Conservation (phyloP, 2,888 invertebrate species). For the Teinopalpus imperialis region DNA sequence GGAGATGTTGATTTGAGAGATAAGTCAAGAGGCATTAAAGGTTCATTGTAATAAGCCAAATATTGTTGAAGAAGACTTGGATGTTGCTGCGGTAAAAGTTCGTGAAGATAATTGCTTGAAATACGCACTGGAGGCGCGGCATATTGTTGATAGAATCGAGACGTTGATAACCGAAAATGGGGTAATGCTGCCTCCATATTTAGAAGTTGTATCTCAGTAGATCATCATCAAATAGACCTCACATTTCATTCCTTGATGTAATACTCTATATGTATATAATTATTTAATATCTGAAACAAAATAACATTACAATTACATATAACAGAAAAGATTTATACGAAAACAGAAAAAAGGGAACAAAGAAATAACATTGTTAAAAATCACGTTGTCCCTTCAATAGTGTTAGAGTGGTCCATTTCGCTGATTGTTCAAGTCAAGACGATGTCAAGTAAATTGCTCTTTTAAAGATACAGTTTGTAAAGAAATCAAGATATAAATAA, state of each 20-base stretch:
- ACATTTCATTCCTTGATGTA: constrained; percentile 26
- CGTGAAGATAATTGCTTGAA: constrained; percentile 68
- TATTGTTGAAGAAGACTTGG: constrained; percentile 78
- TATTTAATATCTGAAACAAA: constrained; percentile 45
- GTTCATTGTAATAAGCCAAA: constrained; percentile 82
- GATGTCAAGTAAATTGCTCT: constrained; percentile 35
- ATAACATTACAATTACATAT: constrained; percentile 3
- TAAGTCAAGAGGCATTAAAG: constrained; percentile 87
- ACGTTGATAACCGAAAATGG: constrained; percentile 63
- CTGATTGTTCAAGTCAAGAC: constrained; percentile 54
- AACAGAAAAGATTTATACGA: constrained; percentile 1
- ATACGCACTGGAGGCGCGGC: constrained; percentile 62
- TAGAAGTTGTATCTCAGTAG: constrained; percentile 23
- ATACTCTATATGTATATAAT: too few relatives aligned
- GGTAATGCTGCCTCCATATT: constrained; percentile 73
- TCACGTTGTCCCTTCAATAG: constrained; percentile 43
- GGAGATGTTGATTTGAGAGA: constrained; percentile 87
- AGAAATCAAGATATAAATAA: too few relatives aligned
- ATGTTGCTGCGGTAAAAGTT: constrained; percentile 68
- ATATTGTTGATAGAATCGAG: constrained; percentile 72
- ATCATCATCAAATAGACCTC: constrained; percentile 22
- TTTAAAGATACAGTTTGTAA: too few relatives aligned
- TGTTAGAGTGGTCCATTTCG: constrained; percentile 57
- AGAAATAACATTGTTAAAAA: constrained; percentile 29
- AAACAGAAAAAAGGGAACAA: constrained; percentile 4